Evolutionary conservation across 1,140 invertebrate species (phyloP).

Genomic region (Lethocerus indicus): DNA sequence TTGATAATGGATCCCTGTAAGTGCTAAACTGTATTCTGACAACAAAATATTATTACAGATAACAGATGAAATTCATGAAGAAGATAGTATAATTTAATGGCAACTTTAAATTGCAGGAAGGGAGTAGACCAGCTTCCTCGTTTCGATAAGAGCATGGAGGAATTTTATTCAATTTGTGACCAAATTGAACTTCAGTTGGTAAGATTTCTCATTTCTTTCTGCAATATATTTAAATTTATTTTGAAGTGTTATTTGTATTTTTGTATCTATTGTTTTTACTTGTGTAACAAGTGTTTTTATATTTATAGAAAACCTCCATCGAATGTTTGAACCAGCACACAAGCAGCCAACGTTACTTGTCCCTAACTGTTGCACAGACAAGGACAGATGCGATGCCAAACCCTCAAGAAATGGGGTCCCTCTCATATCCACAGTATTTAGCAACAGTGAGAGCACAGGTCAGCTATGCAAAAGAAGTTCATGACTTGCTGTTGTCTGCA

Average conservation of each 20-base stretch:
- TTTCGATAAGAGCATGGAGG: conserved; percentile 84
- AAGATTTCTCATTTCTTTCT: conserved; percentile 20
- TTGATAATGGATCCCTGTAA: conserved; percentile 62
- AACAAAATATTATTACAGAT: too few relatives aligned
- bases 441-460: conserved; percentile 69
- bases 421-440: conserved; percentile 75
- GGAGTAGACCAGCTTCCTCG: conserved; percentile 46
- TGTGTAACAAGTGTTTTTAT: background rate
- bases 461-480: conserved; percentile 69
- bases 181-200: conserved; percentile 84
- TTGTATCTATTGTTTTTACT: background rate
- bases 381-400: conserved; percentile 44
- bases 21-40: too few relatives aligned
- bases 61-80: too few relatives aligned
- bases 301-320: conserved; percentile 59
- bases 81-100: too few relatives aligned
- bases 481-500: conserved; percentile 63
- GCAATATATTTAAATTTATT: conserved; percentile 3
- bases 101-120: conserved; percentile 48
- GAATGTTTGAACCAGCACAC: conserved; percentile 67
- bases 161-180: conserved; percentile 87
- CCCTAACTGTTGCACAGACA: conserved; percentile 51
- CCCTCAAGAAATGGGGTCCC: conserved; percentile 26
- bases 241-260: background rate
- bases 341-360: conserved; percentile 64